Base-by-base conservation (phyloP, 1,140 invertebrate genomes). In the Drosophila sechellia region DNA sequence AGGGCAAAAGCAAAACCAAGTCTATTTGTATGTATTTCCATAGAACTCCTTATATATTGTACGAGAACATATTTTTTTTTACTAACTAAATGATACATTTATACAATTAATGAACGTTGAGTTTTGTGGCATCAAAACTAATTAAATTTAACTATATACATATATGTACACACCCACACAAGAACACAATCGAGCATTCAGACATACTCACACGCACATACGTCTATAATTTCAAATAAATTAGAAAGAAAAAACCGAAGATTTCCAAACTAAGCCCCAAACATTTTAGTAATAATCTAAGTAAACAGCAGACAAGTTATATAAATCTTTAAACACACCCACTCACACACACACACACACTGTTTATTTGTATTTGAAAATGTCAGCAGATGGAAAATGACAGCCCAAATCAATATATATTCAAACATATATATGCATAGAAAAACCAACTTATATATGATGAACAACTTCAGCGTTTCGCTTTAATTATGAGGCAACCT, bases 381-480 rank as follows among this genome's bases (percentile, higher is more conserved):
- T 49, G 40, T 54, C 17, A 63, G 55, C 57, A 60, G 56, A 57
- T 34, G 54, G 42, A 31, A 27, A 65, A 60, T 39, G 3, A 31
- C 57, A 55, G 55, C 35, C 25, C 3, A 15, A 48, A 45, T 45
- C 53, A 40, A 55, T 25, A 55, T 56, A 69, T 22, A 76, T 4
- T 60, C 35, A 56, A 27, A 76, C n/a, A 71, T 27, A 52, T 58
- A 56, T 43, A 49, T 56, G 66, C 43, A 58, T 63, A 65, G 49
- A 42, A 43, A 76, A 54, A 78, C 42, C 48, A 58, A 74, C 50
- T 75, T 63, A 60, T 53, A 50, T 61, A 77, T 54, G 56, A 77
- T 72, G 31, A 84, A 78, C 57, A 72, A 85, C 80, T 79, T 85
- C 77, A 77, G 68, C 81, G 81, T 80, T 84, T 85, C 81, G 81